These are phyloP conservation scores for Andrena fulva DNA, from an alignment of 2,888 invertebrate species.

Conservation along the genomic window DNA sequence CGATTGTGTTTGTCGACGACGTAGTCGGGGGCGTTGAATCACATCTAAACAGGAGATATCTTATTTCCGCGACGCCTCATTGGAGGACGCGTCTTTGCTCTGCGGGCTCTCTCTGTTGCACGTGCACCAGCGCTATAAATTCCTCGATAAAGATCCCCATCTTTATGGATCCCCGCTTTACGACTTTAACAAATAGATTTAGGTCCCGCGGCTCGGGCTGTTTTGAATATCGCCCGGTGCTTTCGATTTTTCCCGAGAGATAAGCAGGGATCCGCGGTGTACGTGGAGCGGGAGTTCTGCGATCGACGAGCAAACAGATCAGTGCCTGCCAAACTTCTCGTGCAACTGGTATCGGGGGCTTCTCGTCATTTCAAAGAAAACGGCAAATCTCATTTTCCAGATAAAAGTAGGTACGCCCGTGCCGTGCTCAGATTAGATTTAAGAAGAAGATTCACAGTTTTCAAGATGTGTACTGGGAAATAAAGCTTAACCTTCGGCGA, in stretches of 20 bases:
- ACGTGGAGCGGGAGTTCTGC: neutral
- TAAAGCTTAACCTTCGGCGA: constrained; percentile 19
- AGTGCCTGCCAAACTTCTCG: neutral
- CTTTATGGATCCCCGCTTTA: constrained; percentile 49
- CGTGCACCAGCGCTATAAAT: constrained; percentile 34
- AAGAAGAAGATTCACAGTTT: constrained; percentile 3
- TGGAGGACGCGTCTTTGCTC: constrained; percentile 35
- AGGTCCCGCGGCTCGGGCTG: constrained; percentile 9
- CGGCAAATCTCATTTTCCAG: constrained; percentile 6
- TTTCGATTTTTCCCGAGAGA: constrained; percentile 10
- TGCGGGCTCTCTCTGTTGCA: neutral
- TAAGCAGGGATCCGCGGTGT: neutral
- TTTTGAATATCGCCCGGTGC: constrained; percentile 26
- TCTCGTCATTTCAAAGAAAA: constrained; percentile 1
- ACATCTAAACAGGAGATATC: constrained; percentile 70
- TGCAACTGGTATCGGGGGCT: neutral
- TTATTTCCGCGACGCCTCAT: constrained; percentile 68
- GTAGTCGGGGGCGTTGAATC: constrained; percentile 60
- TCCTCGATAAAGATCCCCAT: constrained; percentile 40
- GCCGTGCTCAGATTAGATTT: constrained; percentile 13
- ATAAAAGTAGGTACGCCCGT: constrained; percentile 11
- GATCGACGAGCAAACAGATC: constrained; percentile 25
- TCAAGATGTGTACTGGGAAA: neutral
- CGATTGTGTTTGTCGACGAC: constrained; percentile 67
- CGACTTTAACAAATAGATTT: constrained; percentile 52